Base-by-base conservation (phyloP, 2,888 invertebrate genomes). In the Scaptomyza caliginosa region DNA sequence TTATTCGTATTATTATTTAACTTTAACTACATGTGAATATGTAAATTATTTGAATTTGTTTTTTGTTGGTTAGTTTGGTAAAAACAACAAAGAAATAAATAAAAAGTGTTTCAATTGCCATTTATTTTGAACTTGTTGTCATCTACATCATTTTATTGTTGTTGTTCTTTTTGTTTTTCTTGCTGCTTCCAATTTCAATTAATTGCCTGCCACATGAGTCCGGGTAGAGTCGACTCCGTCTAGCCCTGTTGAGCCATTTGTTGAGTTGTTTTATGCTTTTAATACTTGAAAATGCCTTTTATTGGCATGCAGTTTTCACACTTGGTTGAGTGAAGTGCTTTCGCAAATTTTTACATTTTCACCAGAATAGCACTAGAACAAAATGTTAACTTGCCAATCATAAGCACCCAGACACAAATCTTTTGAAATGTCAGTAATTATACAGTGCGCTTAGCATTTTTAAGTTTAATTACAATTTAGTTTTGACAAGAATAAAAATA, bases 131-230 rank as follows among this genome's bases (percentile, higher is more conserved):
- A 49, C 10, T 55, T 45, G 54, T 65, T 77, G 52, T 56, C 42
- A 56, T 52, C 36, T 66, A 57, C 48, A 49, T 49, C 40, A 21
- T 4, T 21, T 21, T 4, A 21, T 34, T 13, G n/a, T 49, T 43
- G 49, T 16, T 34, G 19, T 58, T 39, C 49, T 59, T 52, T 42
- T 2, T 30, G 16, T 52, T 42, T 49, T 66, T 52, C 38, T 8
- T 34, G 16, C 34, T 16, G 16, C 34, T 34, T 16, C 59, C 78
- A 78, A 79, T 79, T 79, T 68, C 74, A 80, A 82, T 80, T 76
- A 79, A 77, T 78, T 76, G 72, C 48, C 57, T 59, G 65, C 73
- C 63, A 65, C 59, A 69, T 77, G 64, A 57, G 62, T 34, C 65
- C 43, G 43, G 8, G 16, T 5, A 13, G 16, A 13, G 38, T 16